These are phyloP conservation scores for Halcyon malimbica DNA, from an alignment of 2,113 vertebrate genomes.

Conservation along the genomic window DNA sequence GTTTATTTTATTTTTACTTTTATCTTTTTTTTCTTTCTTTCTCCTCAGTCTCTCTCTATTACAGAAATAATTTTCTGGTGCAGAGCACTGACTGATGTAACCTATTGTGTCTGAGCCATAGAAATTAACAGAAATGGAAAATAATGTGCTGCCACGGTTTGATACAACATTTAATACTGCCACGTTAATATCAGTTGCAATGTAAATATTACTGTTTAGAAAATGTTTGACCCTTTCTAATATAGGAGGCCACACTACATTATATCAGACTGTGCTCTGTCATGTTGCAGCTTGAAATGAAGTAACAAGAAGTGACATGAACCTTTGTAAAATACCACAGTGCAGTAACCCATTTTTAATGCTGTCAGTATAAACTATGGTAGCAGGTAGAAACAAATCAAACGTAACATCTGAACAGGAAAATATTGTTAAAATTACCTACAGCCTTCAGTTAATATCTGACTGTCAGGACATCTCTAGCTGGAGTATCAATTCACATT, in stretches of 20 bases:
- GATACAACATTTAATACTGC: neutral
- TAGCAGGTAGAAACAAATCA: slow-evolving; percentile 62
- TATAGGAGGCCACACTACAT: slow-evolving; percentile 9
- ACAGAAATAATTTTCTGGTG: neutral
- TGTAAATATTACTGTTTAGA: slow-evolving; percentile 35
- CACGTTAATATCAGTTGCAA: slow-evolving; percentile 17
- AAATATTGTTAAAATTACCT: slow-evolving; percentile 63
- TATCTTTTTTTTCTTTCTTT: neutral
- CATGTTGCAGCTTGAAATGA: neutral
- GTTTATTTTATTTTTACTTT: neutral
- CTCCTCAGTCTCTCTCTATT: neutral
- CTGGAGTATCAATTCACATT: neutral
- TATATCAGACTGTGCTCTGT: slow-evolving; percentile 43
- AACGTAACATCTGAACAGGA: slow-evolving; percentile 23
- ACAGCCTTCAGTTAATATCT: slow-evolving; percentile 11
- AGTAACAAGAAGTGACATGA: slow-evolving; percentile 63
- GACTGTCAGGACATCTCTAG: neutral
- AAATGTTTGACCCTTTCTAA: slow-evolving; percentile 45
- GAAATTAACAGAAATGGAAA: slow-evolving; percentile 4
- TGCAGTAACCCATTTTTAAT: slow-evolving; percentile 64
- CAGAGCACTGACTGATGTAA: neutral
- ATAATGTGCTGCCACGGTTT: neutral
- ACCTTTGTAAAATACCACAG: slow-evolving; percentile 65
- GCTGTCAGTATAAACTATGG: slow-evolving; percentile 42
- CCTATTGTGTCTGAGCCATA: neutral